Conservation (phyloP, 2,113 vertebrate genomes). For the Vidua macroura region DNA sequence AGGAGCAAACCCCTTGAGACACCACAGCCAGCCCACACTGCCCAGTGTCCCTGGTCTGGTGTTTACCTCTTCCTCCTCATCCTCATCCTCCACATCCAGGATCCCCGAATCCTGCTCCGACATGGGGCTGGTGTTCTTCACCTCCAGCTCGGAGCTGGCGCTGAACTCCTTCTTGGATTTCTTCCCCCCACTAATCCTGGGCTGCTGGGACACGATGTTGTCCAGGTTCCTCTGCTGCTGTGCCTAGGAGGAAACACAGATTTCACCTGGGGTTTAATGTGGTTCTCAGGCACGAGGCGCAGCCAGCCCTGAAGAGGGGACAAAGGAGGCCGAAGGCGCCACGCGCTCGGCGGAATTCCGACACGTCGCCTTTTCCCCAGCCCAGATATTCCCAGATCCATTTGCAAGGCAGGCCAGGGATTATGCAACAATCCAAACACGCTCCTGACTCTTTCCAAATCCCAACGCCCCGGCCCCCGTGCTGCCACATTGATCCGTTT, state of each 20-base stretch:
- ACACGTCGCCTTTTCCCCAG: background rate
- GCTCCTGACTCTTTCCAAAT: background rate
- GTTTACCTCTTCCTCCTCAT: slow-evolving; percentile 87
- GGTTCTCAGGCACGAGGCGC: background rate
- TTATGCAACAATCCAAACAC: background rate
- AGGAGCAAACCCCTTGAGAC: background rate
- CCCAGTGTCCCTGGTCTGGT: background rate
- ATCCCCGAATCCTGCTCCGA: slow-evolving; percentile 92
- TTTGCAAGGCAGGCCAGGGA: background rate
- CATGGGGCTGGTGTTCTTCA: slow-evolving; percentile 81
- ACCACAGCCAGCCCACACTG: background rate
- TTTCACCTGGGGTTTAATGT: background rate
- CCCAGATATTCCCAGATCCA: background rate
- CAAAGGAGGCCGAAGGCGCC: background rate
- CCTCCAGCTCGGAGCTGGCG: slow-evolving; percentile 69
- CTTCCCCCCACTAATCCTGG: slow-evolving; percentile 75
- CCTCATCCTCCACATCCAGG: slow-evolving; percentile 92
- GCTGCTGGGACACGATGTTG: slow-evolving; percentile 81
- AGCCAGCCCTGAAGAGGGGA: background rate
- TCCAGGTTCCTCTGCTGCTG: slow-evolving; percentile 90
- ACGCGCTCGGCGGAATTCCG: background rate
- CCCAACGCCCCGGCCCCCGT: background rate
- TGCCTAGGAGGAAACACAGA: slow-evolving; percentile 71
- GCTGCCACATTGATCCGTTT: slow-evolving; percentile 3
- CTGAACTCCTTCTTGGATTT: slow-evolving; percentile 77